Evolutionary conservation across 2,113 vertebrate species (phyloP).

Genomic region (Stigmatopora argus): DNA sequence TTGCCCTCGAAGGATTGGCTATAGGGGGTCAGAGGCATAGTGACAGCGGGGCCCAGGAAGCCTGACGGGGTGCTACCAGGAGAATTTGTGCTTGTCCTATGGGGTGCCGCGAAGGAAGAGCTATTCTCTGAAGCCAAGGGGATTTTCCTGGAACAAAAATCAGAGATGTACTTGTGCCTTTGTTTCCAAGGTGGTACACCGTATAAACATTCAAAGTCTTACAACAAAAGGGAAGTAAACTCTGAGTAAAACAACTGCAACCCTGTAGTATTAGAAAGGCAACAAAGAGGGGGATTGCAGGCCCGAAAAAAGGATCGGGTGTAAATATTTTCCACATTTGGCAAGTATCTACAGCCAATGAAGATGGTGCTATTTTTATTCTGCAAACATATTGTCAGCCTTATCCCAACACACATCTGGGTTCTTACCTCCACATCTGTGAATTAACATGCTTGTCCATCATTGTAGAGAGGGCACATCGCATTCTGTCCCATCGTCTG

Average conservation of each 20-base stretch:
- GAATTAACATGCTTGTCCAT: constrained; percentile 96
- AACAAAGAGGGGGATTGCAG: too few species aligned
- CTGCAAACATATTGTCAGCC: too few species aligned
- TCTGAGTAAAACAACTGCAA: too few species aligned
- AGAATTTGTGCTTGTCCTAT: constrained; percentile 83
- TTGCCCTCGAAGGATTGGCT: constrained; percentile 77
- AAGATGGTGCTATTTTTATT: neutral
- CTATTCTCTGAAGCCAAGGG: constrained; percentile 84
- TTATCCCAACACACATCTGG: neutral
- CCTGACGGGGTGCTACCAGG: constrained; percentile 76
- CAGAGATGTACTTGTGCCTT: neutral
- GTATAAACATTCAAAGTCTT: neutral
- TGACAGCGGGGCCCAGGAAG: constrained; percentile 77
- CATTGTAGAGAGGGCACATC: constrained; percentile 88
- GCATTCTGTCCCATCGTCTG: constrained; percentile 89
- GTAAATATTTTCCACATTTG: too few species aligned
- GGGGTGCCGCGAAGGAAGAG: constrained; percentile 68
- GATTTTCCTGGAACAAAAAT: constrained; percentile 80
- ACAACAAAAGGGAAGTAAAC: too few species aligned
- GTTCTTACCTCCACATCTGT: constrained; percentile 94
- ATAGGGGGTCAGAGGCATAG: constrained; percentile 79
- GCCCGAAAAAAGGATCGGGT: too few species aligned
- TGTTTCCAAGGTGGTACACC: neutral
- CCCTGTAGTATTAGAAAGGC: too few species aligned
- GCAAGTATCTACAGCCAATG: neutral